These are phyloP conservation scores for Luscinia megarhynchos DNA, from an alignment of 2,797 vertebrate species.

Conservation along the genomic window DNA sequence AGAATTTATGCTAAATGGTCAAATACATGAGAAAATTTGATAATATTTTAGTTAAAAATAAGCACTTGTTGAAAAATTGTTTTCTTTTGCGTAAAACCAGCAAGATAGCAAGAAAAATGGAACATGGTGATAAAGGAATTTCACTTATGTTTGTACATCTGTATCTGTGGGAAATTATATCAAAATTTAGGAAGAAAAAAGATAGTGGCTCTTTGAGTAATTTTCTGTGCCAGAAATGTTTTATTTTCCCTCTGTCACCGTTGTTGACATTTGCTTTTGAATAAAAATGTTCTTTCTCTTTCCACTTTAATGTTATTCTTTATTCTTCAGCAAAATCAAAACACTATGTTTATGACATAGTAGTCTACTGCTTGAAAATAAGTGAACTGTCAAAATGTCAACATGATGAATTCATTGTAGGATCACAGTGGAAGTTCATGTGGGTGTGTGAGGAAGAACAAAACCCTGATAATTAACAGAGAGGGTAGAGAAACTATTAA, in stretches of 20 bases:
- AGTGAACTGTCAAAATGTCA: slow-evolving; percentile 37
- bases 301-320: not conserved
- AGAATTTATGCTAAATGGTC: not conserved
- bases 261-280: slow-evolving; percentile 1
- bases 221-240: not conserved
- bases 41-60: not conserved
- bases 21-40: not conserved
- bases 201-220: not conserved
- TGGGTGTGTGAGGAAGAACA: slow-evolving; percentile 11
- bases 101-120: not conserved
- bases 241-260: not conserved
- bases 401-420: not conserved
- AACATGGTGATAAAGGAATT: not conserved
- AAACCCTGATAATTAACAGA: slow-evolving; percentile 5
- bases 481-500: not conserved
- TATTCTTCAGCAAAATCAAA: slow-evolving; percentile 32
- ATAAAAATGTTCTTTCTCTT: not conserved
- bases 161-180: not conserved
- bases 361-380: slow-evolving; percentile 11
- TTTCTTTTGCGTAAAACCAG: not conserved
- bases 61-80: not conserved
- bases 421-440: not conserved
- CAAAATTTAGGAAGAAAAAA: not conserved
- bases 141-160: not conserved
- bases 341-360: not conserved